Evolutionary conservation across 2,888 invertebrate genomes (phyloP).

Genomic region (Lasius fuliginosus): DNA sequence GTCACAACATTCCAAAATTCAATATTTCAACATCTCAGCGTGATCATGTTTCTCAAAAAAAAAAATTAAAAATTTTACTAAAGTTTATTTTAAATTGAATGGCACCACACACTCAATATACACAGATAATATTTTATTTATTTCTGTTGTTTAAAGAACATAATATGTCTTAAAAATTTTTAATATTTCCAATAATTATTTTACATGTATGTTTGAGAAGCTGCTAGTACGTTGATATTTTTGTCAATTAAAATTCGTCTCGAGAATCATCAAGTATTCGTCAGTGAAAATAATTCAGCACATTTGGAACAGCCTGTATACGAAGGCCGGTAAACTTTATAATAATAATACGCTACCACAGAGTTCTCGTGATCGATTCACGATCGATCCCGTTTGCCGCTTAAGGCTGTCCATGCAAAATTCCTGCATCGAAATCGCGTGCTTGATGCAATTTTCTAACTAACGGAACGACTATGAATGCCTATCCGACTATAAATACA

Average conservation of each 20-base stretch:
- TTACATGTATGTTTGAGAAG: not conserved
- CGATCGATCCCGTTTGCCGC: constrained; percentile 33
- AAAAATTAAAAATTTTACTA: not conserved
- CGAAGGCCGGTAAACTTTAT: not conserved
- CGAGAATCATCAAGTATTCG: not conserved
- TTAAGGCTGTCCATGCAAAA: constrained; percentile 26
- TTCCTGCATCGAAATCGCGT: constrained; percentile 43
- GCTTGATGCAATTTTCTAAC: constrained; percentile 44
- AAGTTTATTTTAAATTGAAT: not conserved
- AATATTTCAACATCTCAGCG: not conserved
- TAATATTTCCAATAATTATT: not conserved
- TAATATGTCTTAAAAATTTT: not conserved
- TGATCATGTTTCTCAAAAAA: not conserved
- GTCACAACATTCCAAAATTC: not conserved
- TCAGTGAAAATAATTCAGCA: not conserved
- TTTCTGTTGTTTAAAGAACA: not conserved
- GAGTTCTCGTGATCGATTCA: not conserved
- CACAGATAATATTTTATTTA: not conserved
- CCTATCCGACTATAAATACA: constrained; percentile 44
- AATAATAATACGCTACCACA: not conserved
- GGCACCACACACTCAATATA: no score
- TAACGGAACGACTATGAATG: constrained; percentile 27
- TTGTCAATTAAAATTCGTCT: not conserved
- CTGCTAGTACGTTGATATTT: not conserved
- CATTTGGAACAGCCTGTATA: not conserved